Evolutionary conservation across 2,888 invertebrate genomes (phyloP), one percentile per base, ranked within the genome.

Genomic region (Caenorhabditis sp.): DNA sequence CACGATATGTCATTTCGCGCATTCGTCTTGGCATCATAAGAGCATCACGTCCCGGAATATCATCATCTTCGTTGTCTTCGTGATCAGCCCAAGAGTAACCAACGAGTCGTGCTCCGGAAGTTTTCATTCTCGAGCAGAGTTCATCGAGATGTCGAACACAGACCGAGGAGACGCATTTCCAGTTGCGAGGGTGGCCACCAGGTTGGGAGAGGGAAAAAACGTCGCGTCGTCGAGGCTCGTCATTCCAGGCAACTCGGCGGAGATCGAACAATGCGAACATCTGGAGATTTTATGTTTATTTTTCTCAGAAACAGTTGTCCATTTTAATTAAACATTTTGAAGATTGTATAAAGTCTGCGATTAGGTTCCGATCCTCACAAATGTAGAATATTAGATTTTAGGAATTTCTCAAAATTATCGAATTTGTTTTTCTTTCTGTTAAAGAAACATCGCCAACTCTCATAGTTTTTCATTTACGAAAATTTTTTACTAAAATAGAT

Each of bases 151-250:
- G 50, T 14, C 63, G 36, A 10, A 72, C 23, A 56, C 75, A 77
- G 7, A 70, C 70, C 0, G 43, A 36, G 5, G 67, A 71, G 4
- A 82, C 66, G 2, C 73, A 62, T 17, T 73, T 72, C 81, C 81
- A 81, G 64, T 81, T 81, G 10, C 77, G 58, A 3, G 81, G 76
- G 49, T 81, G 77, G 10, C 76, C 73, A 20, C 79, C 81, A 21
- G 82, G 82, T 58, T 80, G 80, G 14, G 76, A 76, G 8, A 82
- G 73, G 0, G 80, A 69, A 50, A 77, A 82, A 21, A 78, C 63
- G 8, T 80, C 74, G 0, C 25, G 56, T 23, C 82, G 69, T 2
- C 82, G 59, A 7, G 53, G 54, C 2, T 63, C 57, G 50, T 76
- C 80, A 17, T 38, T 60, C 67, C 77, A 75, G 1, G 76, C 72